Evolutionary conservation across 2,888 invertebrate species (phyloP), one percentile per base, ranked within the genome.

Genomic region (Cantharis rufa): DNA sequence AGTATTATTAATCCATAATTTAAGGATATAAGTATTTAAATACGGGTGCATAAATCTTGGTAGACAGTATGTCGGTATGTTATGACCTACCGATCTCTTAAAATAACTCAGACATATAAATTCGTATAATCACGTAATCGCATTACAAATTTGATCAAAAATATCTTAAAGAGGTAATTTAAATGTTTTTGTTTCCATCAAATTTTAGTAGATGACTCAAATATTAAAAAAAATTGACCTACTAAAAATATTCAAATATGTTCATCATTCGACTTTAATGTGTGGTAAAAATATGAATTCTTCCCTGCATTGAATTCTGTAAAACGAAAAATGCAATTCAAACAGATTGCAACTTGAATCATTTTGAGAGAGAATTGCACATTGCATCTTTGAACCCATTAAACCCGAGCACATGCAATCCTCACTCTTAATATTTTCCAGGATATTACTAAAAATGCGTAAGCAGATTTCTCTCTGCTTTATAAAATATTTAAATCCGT

Each of bases 1-100:
- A 82, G 80, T 80, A 81, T 82, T 82, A 82, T 82, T 82, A 82
- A 82, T 82, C 81, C 80, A 81, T 82, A 82, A 82, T 80, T 82
- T 82, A 82, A 72, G 80, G 75, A 71, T 77, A 76, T 75, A 74
- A 79, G 78, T 74, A 75, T 78, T 81, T 80, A 81, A 81, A 77
- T 77, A 76, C 77, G 75, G 72, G 79, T 64, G 71, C 76, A 80
- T 81, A 81, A 81, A 81, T 81, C 78, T 80, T 74, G 70, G 77
- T 74, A 79, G 81, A 81, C 81, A 81, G 79, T 79, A 76, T 79
- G 81, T 81, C 81, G 79, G 77, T 81, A 73, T 78, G 77, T 81
- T 80, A 80, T 80, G 79, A 78, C 78, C 79, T 73, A 78, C 79
- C 79, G 77, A 80, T 81, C 78, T 78, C 81, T 80, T 81, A 81